phyloP scores from a whole-genome alignment of 2,113 vertebrate genomes.

The Cottus gobio region DNA sequence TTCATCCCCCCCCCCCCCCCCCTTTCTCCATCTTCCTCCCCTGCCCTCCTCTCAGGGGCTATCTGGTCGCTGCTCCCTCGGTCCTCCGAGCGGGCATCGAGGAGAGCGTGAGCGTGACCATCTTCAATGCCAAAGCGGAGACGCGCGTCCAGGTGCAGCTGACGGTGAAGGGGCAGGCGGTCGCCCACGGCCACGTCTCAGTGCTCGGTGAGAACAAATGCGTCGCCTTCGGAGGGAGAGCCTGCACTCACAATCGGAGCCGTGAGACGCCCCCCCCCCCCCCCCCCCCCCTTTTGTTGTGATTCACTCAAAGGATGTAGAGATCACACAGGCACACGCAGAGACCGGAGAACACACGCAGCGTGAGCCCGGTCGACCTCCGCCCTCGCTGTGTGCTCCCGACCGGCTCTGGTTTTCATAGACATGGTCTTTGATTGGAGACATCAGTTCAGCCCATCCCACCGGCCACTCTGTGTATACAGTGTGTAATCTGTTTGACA shows the following conservation, averaged over 20 bases:
- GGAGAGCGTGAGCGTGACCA: conserved; percentile 90
- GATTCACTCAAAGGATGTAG: conserved; percentile 27
- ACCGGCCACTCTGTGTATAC: conserved; percentile 44
- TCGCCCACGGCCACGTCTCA: conserved; percentile 84
- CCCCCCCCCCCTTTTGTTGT: background rate
- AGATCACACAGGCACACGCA: conserved; percentile 2
- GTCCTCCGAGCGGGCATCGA: conserved; percentile 90
- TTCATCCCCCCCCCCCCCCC: background rate
- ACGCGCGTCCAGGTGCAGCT: conserved; percentile 90
- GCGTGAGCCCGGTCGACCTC: background rate
- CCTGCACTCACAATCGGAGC: conserved; percentile 21
- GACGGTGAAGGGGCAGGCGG: conserved; percentile 88
- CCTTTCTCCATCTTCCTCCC: background rate
- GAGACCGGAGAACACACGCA: background rate
- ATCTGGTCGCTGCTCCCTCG: conserved; percentile 90
- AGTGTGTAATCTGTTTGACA: conserved; percentile 67
- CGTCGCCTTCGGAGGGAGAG: conserved; percentile 12
- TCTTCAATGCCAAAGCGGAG: conserved; percentile 88
- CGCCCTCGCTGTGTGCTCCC: conserved; percentile 18
- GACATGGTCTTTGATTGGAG: conserved; percentile 37
- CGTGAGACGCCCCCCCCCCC: background rate
- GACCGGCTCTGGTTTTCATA: conserved; percentile 24
- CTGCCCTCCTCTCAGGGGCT: conserved; percentile 83
- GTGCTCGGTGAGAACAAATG: conserved; percentile 84
- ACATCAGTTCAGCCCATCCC: conserved; percentile 32